Conservation (phyloP, 1,140 invertebrate genomes). For the Dryas iulia region DNA sequence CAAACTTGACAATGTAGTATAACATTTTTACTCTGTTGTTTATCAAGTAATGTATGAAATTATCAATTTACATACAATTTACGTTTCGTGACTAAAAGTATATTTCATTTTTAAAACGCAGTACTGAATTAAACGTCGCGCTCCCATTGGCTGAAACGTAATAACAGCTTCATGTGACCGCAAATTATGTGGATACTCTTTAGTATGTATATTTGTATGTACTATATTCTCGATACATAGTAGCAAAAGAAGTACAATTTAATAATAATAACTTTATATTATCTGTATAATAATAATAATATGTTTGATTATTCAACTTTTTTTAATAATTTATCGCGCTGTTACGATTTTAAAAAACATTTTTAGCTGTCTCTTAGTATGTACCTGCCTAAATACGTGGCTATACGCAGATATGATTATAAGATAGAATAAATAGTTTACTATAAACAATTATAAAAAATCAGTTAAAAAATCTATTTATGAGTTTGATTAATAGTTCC, state of each 20-base stretch:
- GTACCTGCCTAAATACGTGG: too few relatives aligned
- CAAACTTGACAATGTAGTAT: too few relatives aligned
- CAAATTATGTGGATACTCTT: constrained; percentile 49
- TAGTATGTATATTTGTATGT: not conserved
- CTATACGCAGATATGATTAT: too few relatives aligned
- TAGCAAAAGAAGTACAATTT: too few relatives aligned
- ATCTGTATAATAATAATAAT: too few relatives aligned
- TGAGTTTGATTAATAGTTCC: not conserved
- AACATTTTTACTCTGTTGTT: not conserved
- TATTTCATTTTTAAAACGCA: constrained; percentile 47
- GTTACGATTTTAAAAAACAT: too few relatives aligned
- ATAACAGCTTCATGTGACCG: constrained; percentile 71
- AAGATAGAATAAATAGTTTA: too few relatives aligned
- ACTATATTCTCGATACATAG: too few relatives aligned
- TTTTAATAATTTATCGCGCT: too few relatives aligned
- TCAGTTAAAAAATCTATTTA: not conserved
- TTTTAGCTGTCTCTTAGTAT: too few relatives aligned
- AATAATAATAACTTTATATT: too few relatives aligned
- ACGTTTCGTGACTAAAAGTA: not conserved
- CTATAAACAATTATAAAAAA: not conserved
- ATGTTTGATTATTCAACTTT: too few relatives aligned
- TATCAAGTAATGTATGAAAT: constrained; percentile 1
- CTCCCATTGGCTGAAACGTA: constrained; percentile 61
- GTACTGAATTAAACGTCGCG: constrained; percentile 59
- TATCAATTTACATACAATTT: constrained; percentile 8